A percentile compares a stretch with the other conserved stretches of the same genome.
These are phyloP conservation scores for Solenopsis invicta DNA, from an alignment of 1,140 invertebrate genomes.

Conservation along the genomic window DNA sequence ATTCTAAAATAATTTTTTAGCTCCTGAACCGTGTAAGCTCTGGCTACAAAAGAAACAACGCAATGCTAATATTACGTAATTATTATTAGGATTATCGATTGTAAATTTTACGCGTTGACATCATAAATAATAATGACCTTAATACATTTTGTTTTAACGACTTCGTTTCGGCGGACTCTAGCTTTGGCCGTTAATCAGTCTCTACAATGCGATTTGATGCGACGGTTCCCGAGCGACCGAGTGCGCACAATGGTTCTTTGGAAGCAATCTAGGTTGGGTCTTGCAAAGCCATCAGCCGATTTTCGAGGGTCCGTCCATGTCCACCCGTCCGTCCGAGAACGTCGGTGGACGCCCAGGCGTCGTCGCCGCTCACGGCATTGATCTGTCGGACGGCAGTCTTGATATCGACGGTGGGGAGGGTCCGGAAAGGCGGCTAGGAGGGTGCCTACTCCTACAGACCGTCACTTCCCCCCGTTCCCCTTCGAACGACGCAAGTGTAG, in stretches of 20 bases:
- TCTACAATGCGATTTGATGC: slow-evolving; percentile 27
- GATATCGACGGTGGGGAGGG: slow-evolving; percentile 83
- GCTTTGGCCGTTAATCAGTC: slow-evolving; percentile 51
- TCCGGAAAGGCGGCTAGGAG: slow-evolving; percentile 74
- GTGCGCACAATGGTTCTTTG: slow-evolving; percentile 57
- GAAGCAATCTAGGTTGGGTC: slow-evolving; percentile 65
- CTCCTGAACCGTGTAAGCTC: not conserved
- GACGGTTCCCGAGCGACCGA: slow-evolving; percentile 39
- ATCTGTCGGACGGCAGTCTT: slow-evolving; percentile 85
- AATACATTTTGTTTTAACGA: slow-evolving; percentile 34
- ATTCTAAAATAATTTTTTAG: not conserved
- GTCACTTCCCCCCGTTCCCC: not conserved
- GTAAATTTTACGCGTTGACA: no score
- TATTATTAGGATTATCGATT: not conserved
- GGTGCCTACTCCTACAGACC: slow-evolving; percentile 59
- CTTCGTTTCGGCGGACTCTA: not conserved
- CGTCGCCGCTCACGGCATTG: slow-evolving; percentile 85
- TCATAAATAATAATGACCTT: not conserved
- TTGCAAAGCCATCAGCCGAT: slow-evolving; percentile 43
- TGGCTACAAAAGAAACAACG: not conserved
- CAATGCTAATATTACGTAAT: not conserved
- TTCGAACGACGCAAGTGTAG: slow-evolving; percentile 43
- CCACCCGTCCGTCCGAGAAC: slow-evolving; percentile 75
- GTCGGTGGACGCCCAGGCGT: slow-evolving; percentile 82
- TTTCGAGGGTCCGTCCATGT: slow-evolving; percentile 69